Conservation (phyloP, 2,113 vertebrate genomes). For the Ifrita kowaldi region DNA sequence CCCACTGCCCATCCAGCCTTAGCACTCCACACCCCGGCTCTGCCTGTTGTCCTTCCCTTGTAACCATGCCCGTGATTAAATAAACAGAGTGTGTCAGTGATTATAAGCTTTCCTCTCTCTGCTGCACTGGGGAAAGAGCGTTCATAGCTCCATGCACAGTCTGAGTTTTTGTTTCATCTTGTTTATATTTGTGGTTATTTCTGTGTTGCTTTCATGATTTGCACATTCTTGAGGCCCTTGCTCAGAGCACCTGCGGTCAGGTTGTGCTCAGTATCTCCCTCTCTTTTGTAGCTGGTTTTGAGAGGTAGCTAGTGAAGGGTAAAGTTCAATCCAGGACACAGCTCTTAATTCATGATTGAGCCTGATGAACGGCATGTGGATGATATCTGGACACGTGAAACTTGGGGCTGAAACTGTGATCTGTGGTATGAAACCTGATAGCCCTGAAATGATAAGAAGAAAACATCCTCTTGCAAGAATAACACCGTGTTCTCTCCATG, state of each 20-base stretch:
- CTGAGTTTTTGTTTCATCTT: neutral
- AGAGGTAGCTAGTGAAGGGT: neutral
- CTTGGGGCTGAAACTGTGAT: neutral
- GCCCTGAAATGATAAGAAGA: neutral
- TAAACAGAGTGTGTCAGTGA: neutral
- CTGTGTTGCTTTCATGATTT: neutral
- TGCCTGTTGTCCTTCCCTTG: neutral
- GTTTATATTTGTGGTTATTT: neutral
- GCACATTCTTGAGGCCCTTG: neutral
- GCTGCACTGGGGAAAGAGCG: neutral
- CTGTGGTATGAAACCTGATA: neutral
- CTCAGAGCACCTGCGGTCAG: neutral
- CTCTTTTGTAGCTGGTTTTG: neutral
- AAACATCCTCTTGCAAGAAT: neutral
- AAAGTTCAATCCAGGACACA: neutral
- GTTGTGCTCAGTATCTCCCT: neutral
- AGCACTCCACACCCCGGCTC: neutral
- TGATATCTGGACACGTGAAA: neutral
- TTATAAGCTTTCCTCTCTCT: neutral
- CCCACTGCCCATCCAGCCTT: neutral
- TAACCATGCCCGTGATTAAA: neutral
- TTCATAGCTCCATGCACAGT: neutral
- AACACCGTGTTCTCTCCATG: accelerated
- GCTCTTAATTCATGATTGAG: neutral
- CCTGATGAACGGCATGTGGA: neutral